These are phyloP conservation scores for Lepeophtheirus salmonis DNA, from an alignment of 1,140 invertebrate genomes.

Conservation along the genomic window DNA sequence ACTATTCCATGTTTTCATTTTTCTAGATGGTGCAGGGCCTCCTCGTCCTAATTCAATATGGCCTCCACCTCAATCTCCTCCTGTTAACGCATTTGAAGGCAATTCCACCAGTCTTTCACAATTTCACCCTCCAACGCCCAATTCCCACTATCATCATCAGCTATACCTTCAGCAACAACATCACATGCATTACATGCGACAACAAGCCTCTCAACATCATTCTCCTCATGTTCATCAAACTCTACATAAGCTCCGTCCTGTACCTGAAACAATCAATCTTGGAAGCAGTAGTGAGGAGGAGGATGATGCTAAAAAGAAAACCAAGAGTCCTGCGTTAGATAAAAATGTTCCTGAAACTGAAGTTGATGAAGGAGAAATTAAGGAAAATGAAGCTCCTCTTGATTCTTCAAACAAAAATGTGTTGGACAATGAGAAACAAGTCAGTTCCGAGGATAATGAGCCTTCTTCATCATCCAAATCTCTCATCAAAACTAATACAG, in stretches of 20 bases:
- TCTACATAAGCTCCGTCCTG: background rate
- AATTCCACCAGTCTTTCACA: background rate
- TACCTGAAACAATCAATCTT: background rate
- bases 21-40: background rate
- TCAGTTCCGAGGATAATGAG: too few species aligned
- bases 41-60: background rate
- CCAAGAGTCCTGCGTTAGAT: too few species aligned
- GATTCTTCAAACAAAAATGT: too few species aligned
- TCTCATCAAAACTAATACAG: too few species aligned
- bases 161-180: background rate
- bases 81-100: background rate
- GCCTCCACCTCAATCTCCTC: background rate
- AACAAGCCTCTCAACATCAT: background rate
- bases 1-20: background rate
- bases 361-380: too few species aligned
- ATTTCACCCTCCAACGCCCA: background rate
- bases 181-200: background rate
- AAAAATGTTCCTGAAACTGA: too few species aligned
- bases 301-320: too few species aligned
- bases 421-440: too few species aligned
- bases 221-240: background rate
- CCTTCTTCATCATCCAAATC: too few species aligned
- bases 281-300: background rate
- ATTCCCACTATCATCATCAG: background rate
- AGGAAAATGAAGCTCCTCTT: too few species aligned